A percentile compares a stretch with the other conserved stretches of the same genome.
Conservation (phyloP, 2,113 vertebrate species). For the Poeciliopsis prolifica region DNA sequence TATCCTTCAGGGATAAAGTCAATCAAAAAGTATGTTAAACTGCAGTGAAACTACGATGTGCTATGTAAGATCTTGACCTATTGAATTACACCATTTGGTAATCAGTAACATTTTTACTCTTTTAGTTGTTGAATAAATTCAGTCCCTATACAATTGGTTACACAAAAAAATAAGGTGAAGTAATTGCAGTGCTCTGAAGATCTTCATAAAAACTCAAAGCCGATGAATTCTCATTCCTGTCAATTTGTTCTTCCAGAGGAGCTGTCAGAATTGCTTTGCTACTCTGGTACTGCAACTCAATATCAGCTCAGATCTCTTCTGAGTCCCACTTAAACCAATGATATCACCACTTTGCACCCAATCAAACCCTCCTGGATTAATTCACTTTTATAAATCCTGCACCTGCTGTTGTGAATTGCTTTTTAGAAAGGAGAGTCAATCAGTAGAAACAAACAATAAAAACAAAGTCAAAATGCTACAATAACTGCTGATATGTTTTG, state of each 20-base stretch:
- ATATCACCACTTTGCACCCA: slow-evolving; percentile 44
- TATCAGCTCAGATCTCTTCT: slow-evolving; percentile 55
- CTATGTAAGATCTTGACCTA: background rate
- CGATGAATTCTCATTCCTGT: slow-evolving; percentile 47
- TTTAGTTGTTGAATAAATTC: slow-evolving; percentile 11
- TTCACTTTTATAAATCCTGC: slow-evolving; percentile 23
- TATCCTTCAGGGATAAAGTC: too few species aligned
- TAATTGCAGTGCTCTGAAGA: slow-evolving; percentile 56
- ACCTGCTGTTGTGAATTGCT: slow-evolving; percentile 9
- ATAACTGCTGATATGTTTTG: background rate
- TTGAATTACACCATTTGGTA: slow-evolving; percentile 10
- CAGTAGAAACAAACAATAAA: background rate
- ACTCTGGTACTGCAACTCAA: slow-evolving; percentile 35
- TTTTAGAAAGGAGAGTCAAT: slow-evolving; percentile 13
- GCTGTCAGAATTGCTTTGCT: slow-evolving; percentile 62
- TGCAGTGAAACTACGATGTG: background rate
- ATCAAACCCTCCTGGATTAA: slow-evolving; percentile 36
- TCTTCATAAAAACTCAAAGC: slow-evolving; percentile 64
- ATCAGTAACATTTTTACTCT: slow-evolving; percentile 3
- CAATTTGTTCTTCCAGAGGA: slow-evolving; percentile 52
- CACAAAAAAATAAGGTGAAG: slow-evolving; percentile 32
- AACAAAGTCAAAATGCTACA: background rate
- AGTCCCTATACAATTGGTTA: slow-evolving; percentile 32
- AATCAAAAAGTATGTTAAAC: background rate
- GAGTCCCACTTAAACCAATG: slow-evolving; percentile 49